Percentiles rank a stretch among this genome's conserved stretches.
These are phyloP conservation scores for Masnerella sp. DNA, from an alignment of 2,888 invertebrate genomes.

Conservation along the genomic window DNA sequence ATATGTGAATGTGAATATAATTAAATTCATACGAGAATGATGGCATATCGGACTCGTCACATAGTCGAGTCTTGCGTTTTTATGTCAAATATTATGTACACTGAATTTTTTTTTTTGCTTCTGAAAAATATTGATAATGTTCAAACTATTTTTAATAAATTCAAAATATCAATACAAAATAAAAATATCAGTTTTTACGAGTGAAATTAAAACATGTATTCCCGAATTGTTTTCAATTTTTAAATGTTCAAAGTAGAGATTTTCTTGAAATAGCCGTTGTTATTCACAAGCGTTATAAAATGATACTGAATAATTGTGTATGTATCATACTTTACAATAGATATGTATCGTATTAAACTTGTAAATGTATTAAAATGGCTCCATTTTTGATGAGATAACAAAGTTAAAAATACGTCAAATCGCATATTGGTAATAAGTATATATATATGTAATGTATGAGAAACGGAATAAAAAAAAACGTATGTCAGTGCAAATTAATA, in stretches of 20 bases:
- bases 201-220: no score
- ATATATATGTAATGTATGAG: constrained; percentile 31
- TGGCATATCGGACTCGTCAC: constrained; percentile 25
- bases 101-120: no score
- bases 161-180: no score
- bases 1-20: constrained; percentile 70
- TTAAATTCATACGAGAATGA: constrained; percentile 59
- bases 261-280: no score
- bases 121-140: no score
- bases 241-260: no score
- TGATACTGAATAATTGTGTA: constrained; percentile 27
- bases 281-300: constrained; percentile 9
- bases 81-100: not conserved
- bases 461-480: constrained; percentile 8
- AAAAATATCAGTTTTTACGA: no score
- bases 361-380: constrained; percentile 48
- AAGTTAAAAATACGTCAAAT: constrained; percentile 27
- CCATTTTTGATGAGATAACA: constrained; percentile 49
- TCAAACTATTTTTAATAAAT: no score
- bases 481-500: constrained; percentile 36
- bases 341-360: constrained; percentile 48
- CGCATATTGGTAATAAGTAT: constrained; percentile 28
- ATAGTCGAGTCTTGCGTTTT: constrained; percentile 14
- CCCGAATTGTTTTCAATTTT: no score
- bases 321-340: constrained; percentile 43